Evolutionary conservation across 2,888 invertebrate genomes (phyloP).

Genomic region (Polietes domitor): DNA sequence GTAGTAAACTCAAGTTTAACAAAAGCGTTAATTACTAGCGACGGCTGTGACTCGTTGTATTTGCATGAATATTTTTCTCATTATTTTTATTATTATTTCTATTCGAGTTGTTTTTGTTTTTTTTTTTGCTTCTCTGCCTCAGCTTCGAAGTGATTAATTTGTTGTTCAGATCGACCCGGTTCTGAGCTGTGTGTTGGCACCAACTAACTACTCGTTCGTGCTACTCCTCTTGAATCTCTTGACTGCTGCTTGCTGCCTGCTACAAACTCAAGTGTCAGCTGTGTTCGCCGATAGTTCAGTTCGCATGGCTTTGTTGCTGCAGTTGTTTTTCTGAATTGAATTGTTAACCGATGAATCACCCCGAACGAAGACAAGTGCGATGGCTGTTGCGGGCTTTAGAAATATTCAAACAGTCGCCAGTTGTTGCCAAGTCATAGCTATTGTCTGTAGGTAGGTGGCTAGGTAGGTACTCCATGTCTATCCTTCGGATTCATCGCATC

Average conservation of each 20-base stretch:
- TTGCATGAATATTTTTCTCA: conserved; percentile 6
- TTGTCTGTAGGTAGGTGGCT: too few species aligned
- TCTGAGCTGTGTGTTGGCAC: background rate
- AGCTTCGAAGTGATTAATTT: conserved; percentile 8
- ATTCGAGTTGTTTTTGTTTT: background rate
- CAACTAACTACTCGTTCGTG: background rate
- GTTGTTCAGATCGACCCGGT: conserved; percentile 5
- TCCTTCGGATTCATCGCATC: background rate
- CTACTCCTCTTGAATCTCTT: background rate
- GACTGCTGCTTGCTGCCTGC: too few species aligned
- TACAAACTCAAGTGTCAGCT: background rate
- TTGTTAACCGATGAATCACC: conserved; percentile 19
- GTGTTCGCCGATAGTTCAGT: background rate
- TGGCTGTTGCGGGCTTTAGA: background rate
- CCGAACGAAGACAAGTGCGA: background rate
- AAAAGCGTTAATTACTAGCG: conserved; percentile 23
- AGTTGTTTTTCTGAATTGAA: conserved; percentile 9
- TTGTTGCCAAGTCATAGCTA: background rate
- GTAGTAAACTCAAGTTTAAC: conserved; percentile 4
- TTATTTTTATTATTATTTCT: background rate
- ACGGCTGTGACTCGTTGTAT: conserved; percentile 19
- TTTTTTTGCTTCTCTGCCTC: background rate
- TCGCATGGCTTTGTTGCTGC: background rate
- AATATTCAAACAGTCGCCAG: background rate
- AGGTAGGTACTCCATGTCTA: background rate